A percentile compares a stretch with the other conserved stretches of the same genome.
Conservation (phyloP, 1,140 invertebrate species). For the Mesaphorura yosii region DNA sequence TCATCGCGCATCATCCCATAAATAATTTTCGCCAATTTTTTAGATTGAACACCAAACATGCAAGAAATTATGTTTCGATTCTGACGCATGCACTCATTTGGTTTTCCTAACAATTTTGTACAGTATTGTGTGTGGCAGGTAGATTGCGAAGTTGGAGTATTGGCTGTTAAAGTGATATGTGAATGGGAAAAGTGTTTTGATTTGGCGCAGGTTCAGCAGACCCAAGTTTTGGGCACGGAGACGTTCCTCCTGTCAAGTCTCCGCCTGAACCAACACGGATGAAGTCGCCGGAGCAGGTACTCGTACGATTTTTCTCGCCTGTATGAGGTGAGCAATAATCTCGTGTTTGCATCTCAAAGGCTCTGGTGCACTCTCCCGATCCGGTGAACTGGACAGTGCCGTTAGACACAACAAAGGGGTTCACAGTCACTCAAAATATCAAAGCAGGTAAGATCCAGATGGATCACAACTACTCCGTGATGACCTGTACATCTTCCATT, state of each 20-base stretch:
- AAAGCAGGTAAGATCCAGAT: conserved; percentile 55
- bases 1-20: too few species aligned
- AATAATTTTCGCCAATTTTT: too few species aligned
- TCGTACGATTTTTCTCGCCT: neutral
- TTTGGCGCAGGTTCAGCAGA: conserved; percentile 26
- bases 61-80: too few species aligned
- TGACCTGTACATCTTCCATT: conserved; percentile 6
- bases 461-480: neutral
- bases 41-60: too few species aligned
- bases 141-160: too few species aligned
- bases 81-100: too few species aligned
- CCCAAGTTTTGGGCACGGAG: conserved; percentile 25
- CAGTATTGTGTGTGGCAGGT: too few species aligned
- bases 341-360: conserved; percentile 33
- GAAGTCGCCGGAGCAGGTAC: conserved; percentile 72
- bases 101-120: too few species aligned
- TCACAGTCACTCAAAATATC: conserved; percentile 81
- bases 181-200: too few species aligned
- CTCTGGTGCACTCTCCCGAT: conserved; percentile 77
- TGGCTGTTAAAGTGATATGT: too few species aligned
- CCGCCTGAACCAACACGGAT: conserved; percentile 77
- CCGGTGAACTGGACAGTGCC: conserved; percentile 89
- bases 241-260: conserved; percentile 68
- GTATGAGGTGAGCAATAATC: too few species aligned
- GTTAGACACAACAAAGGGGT: conserved; percentile 79